Conservation (phyloP, 2,888 invertebrate species). For the Lymantria dispar region DNA sequence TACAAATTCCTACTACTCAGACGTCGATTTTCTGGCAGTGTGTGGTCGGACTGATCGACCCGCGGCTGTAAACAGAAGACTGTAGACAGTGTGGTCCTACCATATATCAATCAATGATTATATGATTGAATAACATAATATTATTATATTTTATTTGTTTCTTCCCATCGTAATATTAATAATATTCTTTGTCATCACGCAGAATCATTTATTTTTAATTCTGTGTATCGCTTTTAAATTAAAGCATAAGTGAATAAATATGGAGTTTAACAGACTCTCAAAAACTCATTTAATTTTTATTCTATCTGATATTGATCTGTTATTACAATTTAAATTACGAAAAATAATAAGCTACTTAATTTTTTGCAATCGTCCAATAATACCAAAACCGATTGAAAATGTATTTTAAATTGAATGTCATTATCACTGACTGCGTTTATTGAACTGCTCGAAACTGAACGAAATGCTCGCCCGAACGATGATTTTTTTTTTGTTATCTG, state of each 20-base stretch:
- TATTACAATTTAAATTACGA: background rate
- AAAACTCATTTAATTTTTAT: background rate
- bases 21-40: too few species aligned
- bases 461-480: background rate
- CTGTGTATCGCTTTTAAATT: background rate
- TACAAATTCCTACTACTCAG: too few species aligned
- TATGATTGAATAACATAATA: too few species aligned
- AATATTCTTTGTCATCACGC: too few species aligned
- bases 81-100: too few species aligned
- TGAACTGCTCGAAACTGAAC: conserved; percentile 5
- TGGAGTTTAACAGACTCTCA: background rate
- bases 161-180: too few species aligned
- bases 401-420: conserved; percentile 12
- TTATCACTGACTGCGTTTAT: conserved; percentile 14
- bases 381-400: background rate
- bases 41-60: too few species aligned
- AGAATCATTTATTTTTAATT: background rate
- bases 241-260: background rate
- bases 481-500: conserved; percentile 1
- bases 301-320: background rate
- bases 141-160: too few species aligned
- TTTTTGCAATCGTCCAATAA: background rate
- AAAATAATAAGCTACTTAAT: background rate
- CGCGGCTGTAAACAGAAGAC: too few species aligned
- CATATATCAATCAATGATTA: too few species aligned